Base-by-base conservation (phyloP, 1,140 invertebrate genomes). In the Trypoxylus dichotomus region DNA sequence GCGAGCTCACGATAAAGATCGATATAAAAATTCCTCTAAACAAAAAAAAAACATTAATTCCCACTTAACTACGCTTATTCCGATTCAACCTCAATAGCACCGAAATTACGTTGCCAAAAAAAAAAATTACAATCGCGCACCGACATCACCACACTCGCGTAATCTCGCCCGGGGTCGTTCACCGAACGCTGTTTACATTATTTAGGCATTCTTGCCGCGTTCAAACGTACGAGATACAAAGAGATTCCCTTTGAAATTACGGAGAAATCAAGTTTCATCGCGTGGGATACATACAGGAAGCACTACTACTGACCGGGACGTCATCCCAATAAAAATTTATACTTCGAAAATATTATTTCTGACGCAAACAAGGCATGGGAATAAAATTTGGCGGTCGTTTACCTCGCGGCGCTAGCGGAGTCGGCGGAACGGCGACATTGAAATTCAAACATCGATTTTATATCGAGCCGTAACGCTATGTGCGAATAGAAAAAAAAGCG, bases 341-440 rank as follows among this genome's bases (percentile, higher is more conserved):
- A n/a, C 47, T 54, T 54, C 47, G 13, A 54, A 54, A 54, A 54
- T 19, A 19, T 54, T 19, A 19, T 7, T 54, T 54, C 19, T n/a
- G 47, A 54, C 47, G 47, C 19, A 54, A 54, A 54, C 47, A 7
- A 54, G 2, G 47, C 47, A 54, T 19, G 47, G 47, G 19, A 54
- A 54, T 54, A 54, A 54, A 54, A 54, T 54, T 54, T 54, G 47
- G 47, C 47, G 47, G 47, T 54, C 47, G 47, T 54, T 54, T 54
- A 54, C 47, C 47, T 54, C 43, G 43, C 43, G 43, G 8, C 43
- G 43, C 13, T 15, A 19, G 47, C 47, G 10, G 10, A 1, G 42
- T 43, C 42, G 10, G 10, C 1, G 11, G 10, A 7, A 10, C 10
- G 6, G 15, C 47, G 47, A 54, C 47, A 54, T 54, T 54, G 47